These are phyloP conservation scores for Tangara arthus DNA, from an alignment of 2,797 vertebrate genomes.

Conservation along the genomic window DNA sequence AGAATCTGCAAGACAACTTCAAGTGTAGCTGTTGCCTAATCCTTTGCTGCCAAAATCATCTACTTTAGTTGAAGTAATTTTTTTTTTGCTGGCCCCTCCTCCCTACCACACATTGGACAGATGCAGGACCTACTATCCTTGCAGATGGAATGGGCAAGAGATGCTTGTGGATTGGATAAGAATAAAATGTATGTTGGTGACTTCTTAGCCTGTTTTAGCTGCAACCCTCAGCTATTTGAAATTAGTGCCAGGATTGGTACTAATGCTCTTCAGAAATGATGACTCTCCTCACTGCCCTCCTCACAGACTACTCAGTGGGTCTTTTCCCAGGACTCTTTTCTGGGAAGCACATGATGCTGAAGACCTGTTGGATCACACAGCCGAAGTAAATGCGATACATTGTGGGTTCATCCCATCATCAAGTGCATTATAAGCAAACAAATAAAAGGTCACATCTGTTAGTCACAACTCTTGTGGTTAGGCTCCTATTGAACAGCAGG, in stretches of 20 bases:
- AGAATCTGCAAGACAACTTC: background rate
- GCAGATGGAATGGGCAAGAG: background rate
- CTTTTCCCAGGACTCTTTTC: background rate
- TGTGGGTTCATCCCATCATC: background rate
- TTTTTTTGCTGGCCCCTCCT: background rate
- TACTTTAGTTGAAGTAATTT: background rate
- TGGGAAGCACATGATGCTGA: background rate
- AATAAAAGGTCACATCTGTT: conserved; percentile 34
- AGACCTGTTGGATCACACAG: background rate
- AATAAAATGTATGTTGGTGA: background rate
- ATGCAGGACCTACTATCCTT: background rate
- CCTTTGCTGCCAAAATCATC: background rate
- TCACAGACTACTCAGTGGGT: background rate
- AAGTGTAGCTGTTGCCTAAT: background rate
- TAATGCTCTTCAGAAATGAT: background rate
- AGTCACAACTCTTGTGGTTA: conserved; percentile 37
- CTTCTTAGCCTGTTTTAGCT: background rate
- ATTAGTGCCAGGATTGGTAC: background rate
- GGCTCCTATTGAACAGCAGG: background rate
- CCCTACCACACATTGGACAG: background rate
- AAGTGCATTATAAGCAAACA: background rate
- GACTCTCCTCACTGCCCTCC: background rate
- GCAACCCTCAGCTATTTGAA: background rate
- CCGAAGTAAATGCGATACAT: background rate
- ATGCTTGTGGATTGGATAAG: background rate